Evolutionary conservation across 2,888 invertebrate species (phyloP).

Genomic region (Tetropium fuscum): DNA sequence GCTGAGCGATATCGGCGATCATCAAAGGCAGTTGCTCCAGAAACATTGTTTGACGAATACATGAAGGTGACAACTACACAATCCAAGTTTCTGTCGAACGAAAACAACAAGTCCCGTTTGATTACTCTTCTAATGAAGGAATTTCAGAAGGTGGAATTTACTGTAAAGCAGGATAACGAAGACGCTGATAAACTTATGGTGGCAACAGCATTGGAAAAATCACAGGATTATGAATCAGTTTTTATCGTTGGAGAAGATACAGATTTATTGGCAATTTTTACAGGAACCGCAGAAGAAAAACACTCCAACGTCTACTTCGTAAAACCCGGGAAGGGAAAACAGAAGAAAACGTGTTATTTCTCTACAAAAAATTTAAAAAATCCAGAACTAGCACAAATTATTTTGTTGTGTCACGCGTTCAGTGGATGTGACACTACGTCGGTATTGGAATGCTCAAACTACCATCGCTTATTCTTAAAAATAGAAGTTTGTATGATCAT

Average conservation of each 20-base stretch:
- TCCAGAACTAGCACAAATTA: background rate
- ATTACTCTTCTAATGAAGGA: background rate
- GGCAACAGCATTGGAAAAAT: background rate
- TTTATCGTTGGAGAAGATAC: background rate
- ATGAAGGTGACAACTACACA: background rate
- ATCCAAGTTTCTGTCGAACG: background rate
- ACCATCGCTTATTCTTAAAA: no score
- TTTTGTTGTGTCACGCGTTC: background rate
- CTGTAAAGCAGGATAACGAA: background rate
- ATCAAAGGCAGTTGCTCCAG: background rate
- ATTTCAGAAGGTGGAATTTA: background rate
- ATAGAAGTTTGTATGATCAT: no score
- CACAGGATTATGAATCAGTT: background rate
- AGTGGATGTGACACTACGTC: no score
- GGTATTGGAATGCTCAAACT: no score
- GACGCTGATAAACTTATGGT: background rate
- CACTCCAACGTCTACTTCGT: background rate
- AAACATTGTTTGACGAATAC: background rate
- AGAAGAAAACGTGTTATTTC: background rate
- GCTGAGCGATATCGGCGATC: background rate
- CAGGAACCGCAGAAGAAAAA: background rate
- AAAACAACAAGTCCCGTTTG: background rate
- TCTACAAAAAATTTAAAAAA: background rate
- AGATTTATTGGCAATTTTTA: background rate
- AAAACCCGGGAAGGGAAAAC: background rate